Percentiles rank a stretch among this genome's conserved stretches.
Evolutionary conservation across 2,113 vertebrate genomes (phyloP).

Genomic region (Salvator merianae): DNA sequence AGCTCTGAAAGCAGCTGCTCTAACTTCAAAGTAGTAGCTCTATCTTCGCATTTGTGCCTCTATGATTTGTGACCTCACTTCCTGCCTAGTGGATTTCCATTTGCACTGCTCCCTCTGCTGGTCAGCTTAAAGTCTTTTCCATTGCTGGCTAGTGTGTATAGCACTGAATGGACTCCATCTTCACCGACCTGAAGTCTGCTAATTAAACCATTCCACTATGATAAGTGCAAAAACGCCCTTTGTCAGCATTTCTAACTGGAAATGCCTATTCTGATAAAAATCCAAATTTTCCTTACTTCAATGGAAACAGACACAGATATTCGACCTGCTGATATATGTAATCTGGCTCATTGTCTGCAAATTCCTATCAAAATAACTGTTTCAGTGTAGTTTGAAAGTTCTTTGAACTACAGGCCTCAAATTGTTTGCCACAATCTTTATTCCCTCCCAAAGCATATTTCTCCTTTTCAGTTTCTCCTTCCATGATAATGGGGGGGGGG

Average conservation of each 20-base stretch:
- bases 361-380: neutral
- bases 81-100: too few species aligned
- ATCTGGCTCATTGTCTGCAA: neutral
- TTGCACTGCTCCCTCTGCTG: too few species aligned
- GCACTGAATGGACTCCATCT: too few species aligned
- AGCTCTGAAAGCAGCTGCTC: too few species aligned
- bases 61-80: too few species aligned
- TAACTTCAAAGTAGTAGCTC: too few species aligned
- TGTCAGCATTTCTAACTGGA: neutral
- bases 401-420: neutral
- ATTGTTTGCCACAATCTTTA: neutral
- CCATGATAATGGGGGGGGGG: neutral
- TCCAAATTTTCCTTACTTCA: neutral
- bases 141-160: too few species aligned
- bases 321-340: neutral
- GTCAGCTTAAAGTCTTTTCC: too few species aligned
- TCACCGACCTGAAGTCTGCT: too few species aligned
- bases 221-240: too few species aligned
- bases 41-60: too few species aligned
- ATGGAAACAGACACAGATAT: neutral
- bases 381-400: neutral
- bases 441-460: neutral
- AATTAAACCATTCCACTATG: too few species aligned
- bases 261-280: neutral
- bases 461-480: neutral